Evolutionary conservation across 1,140 invertebrate species (phyloP).

Genomic region (Eueides isabella): DNA sequence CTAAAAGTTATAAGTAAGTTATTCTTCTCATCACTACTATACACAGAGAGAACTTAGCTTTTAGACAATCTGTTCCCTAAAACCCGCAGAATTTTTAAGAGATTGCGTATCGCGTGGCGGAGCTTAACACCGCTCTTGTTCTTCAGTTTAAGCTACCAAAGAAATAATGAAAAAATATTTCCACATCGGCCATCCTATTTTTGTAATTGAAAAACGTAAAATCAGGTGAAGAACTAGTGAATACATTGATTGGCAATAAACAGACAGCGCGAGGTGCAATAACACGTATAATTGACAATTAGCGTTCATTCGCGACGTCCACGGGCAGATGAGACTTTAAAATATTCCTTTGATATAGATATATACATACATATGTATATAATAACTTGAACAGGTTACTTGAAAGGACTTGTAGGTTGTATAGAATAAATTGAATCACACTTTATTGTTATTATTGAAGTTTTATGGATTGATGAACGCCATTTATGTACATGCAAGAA

Average conservation of each 20-base stretch:
- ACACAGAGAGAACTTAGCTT: no score
- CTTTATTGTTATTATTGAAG: not conserved
- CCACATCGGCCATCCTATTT: no score
- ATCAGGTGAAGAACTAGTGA: not conserved
- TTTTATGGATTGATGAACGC: no score
- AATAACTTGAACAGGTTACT: not conserved
- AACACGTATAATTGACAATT: conserved; percentile 35
- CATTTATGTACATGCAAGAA: no score
- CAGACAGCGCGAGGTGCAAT: conserved; percentile 23
- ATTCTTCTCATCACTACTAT: no score
- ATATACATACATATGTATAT: not conserved
- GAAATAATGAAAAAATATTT: no score
- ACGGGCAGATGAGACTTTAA: not conserved
- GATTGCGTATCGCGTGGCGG: not conserved
- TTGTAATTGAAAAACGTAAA: no score
- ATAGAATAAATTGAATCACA: not conserved
- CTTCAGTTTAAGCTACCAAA: no score
- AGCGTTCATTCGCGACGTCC: conserved; percentile 23
- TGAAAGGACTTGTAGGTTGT: no score
- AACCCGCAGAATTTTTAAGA: not conserved
- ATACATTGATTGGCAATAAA: conserved; percentile 32
- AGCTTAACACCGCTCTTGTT: no score
- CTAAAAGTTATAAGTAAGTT: no score
- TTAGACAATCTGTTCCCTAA: no score
- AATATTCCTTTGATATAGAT: not conserved